Evolutionary conservation across 2,888 invertebrate species (phyloP).

Genomic region (Anticlea derivata): DNA sequence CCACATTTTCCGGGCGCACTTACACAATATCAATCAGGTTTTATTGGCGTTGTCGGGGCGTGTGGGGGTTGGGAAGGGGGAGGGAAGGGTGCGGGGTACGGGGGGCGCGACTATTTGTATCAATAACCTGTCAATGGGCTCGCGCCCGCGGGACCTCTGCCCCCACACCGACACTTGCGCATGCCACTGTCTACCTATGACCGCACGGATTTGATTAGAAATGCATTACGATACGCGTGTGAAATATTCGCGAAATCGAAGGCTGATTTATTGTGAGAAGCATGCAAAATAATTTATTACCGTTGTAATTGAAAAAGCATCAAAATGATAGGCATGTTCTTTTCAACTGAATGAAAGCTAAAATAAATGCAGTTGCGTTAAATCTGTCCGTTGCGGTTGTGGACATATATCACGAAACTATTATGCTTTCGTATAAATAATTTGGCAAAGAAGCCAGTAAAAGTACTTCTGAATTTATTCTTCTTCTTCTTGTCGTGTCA

Average conservation of each 20-base stretch:
- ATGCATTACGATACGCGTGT: conserved; percentile 65
- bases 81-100: conserved; percentile 55
- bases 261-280: conserved; percentile 26
- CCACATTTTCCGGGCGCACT: conserved; percentile 83
- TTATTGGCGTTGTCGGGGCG: conserved; percentile 81
- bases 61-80: conserved; percentile 47
- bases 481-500: too few relatives aligned
- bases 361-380: conserved; percentile 4
- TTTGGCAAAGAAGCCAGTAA: too few relatives aligned
- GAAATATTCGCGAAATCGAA: conserved; percentile 45
- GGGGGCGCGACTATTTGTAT: conserved; percentile 78
- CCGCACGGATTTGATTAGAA: conserved; percentile 78
- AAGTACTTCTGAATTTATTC: too few relatives aligned
- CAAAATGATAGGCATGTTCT: conserved; percentile 3
- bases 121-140: conserved; percentile 84
- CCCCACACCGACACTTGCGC: conserved; percentile 63
- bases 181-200: conserved; percentile 46
- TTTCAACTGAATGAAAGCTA: too few relatives aligned
- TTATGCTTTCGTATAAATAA: too few relatives aligned
- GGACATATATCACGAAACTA: too few relatives aligned
- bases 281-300: conserved; percentile 14
- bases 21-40: conserved; percentile 84
- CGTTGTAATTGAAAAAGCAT: conserved; percentile 20
- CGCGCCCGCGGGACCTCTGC: conserved; percentile 70
- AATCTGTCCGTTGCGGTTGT: conserved; percentile 10